These are phyloP conservation scores for Phylloscopus trochiloides DNA, from an alignment of 2,113 vertebrate species.

Conservation along the genomic window DNA sequence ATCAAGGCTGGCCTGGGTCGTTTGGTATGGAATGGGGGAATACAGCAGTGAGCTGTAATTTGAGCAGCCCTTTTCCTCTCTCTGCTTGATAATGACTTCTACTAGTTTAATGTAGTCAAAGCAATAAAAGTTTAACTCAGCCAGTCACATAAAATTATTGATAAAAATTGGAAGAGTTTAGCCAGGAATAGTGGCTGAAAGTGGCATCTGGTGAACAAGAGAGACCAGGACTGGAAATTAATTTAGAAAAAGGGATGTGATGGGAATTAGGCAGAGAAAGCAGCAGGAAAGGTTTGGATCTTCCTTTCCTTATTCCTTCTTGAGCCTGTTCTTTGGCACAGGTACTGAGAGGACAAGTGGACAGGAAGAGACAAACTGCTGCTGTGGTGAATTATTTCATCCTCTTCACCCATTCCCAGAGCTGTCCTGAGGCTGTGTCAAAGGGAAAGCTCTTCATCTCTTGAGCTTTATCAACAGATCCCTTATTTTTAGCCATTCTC, in stretches of 20 bases:
- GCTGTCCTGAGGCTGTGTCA: not conserved
- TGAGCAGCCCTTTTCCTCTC: not conserved
- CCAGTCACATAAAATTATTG: slow-evolving; percentile 11
- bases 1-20: not conserved
- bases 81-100: slow-evolving; percentile 14
- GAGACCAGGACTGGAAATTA: not conserved
- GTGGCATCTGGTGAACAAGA: not conserved
- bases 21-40: not conserved
- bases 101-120: slow-evolving; percentile 25
- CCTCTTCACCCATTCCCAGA: accelerated
- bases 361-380: not conserved
- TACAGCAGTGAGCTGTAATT: not conserved
- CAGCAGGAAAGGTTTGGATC: not conserved
- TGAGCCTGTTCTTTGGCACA: not conserved
- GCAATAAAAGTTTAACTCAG: slow-evolving; percentile 12
- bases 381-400: not conserved
- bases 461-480: not conserved
- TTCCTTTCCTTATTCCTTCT: not conserved
- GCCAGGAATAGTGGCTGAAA: not conserved
- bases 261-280: not conserved
- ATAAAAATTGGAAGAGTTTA: slow-evolving; percentile 17
- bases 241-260: not conserved
- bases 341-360: not conserved
- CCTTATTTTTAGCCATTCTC: not conserved
- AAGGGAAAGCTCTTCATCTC: not conserved